Base-by-base conservation (phyloP, 2,888 invertebrate species). In the Steromphala cineraria region DNA sequence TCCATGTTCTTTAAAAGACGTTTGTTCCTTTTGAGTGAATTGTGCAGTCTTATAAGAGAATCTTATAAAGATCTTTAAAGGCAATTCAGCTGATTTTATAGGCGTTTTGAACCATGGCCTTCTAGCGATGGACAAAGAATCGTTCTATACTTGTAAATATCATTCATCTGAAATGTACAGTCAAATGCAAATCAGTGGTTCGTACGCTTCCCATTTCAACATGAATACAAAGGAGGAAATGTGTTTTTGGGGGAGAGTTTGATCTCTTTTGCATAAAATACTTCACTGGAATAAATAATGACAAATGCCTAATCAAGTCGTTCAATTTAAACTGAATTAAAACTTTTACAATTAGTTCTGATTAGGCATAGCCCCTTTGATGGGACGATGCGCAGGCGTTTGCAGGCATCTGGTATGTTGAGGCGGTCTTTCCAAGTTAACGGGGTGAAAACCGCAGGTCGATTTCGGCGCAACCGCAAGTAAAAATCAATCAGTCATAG, bases 381-480 rank as follows among this genome's bases (percentile, higher is more conserved):
- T 31, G 36, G 71, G 40, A 19, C 40, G 71, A 2, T 15, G n/a
- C 40, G 19, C 40, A 71, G n/a, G 71, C 31, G 36, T 31, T 31
- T 10, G n/a, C 8, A n/a, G 71, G 71, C 71, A 40, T 15, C 71
- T 31, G 28, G 71, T 15, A 31, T 31, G 40, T 40, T 71, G 71
- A 71, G 19, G 36, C 36, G n/a, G 36, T 71, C 71, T 40, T 36
- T 13, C 15, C 17, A 15, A 19, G 71, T 71, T 71, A 36, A 36
- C 71, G 36, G 71, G 71, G 71, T 71, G 71, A 71, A 71, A 71
- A 71, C 71, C 71, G 71, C 71, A 71, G 71, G 71, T 71, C 71
- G 71, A 71, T 71, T 71, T 62, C 62, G 62, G 28, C 62, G 62
- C 62, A 62, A 71, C 71, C 71, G 71, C 71, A 71, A 71, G 71